Base-by-base conservation (phyloP, 2,797 vertebrate species). In the Thripadectes ignobilis region DNA sequence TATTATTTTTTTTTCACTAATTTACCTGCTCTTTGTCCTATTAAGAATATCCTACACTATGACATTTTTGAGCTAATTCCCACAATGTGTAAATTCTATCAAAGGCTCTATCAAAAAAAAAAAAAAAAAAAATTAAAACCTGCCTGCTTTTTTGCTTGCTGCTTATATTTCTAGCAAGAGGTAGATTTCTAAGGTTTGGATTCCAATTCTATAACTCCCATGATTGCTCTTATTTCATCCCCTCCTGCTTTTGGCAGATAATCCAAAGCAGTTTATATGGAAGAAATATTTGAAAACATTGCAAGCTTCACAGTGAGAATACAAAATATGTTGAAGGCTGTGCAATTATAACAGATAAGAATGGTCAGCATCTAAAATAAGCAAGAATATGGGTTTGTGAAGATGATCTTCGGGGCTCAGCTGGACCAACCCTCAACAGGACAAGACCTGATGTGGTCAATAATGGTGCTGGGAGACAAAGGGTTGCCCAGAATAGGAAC, bases 241-340 rank as follows among this genome's bases (percentile, higher is more conserved):
- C 14, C 26, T 34, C 2, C 7, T 72, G 23, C 12, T 84, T 66
- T 63, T 66, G 45, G n/a, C 38, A 81, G 21, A 72, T 34, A 52
- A 52, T 43, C 23, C 11, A 8, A 20, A 77, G 5, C 26, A 46
- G 6, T 86, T 91, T 68, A 41, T 29, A 63, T 41, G 30, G 36
- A 76, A 68, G 39, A 85, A 66, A 55, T 66, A 59, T 34, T 59
- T 30, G 12, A 78, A 87, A 91, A 10, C 32, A 30, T 48, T 66
- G 4, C 0, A 1, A 76, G 6, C 3, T 26, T 76, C 18, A 12
- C 1, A 24, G 18, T 20, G 6, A 84, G 13, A 79, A 36, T 43
- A 39, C 15, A 62, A 78, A 82, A 4, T 3, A 15, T 41, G 4
- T 5, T 66, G 54, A 75, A 71, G 32, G 15, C 16, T 26, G 16